phyloP scores from a whole-genome alignment of 2,113 vertebrate genomes.

The Rhinoptilus africanus region DNA sequence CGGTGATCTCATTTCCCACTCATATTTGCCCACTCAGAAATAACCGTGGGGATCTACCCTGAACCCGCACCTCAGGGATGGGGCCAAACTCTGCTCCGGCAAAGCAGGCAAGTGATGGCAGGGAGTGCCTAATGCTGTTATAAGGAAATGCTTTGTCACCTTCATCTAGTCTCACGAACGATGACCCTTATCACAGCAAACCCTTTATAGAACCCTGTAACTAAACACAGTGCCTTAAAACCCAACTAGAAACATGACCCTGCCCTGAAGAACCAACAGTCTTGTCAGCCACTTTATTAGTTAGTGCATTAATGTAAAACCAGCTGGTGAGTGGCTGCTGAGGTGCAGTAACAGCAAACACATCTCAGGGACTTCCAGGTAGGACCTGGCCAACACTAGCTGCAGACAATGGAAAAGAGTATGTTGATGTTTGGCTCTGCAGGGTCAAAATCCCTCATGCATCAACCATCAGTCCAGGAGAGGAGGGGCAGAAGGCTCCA shows the following conservation, averaged over 20 bases:
- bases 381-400: background rate
- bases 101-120: background rate
- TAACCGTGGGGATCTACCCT: background rate
- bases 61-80: accelerated
- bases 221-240: background rate
- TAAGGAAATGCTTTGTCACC: background rate
- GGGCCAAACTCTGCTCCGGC: background rate
- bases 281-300: background rate
- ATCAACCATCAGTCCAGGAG: background rate
- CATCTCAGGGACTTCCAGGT: background rate
- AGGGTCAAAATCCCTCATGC: background rate
- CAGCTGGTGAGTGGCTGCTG: background rate
- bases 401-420: background rate
- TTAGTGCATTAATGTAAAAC: background rate
- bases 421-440: background rate
- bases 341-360: background rate
- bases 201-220: background rate
- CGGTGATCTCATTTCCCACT: background rate
- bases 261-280: background rate
- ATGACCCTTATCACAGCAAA: background rate
- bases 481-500: background rate
- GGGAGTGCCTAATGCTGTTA: background rate
- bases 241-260: background rate
- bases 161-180: background rate
- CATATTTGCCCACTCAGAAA: background rate